A percentile compares a stretch with the other conserved stretches of the same genome.
Evolutionary conservation across 2,888 invertebrate species (phyloP).

Genomic region (Rhaphigaster nebulosa): DNA sequence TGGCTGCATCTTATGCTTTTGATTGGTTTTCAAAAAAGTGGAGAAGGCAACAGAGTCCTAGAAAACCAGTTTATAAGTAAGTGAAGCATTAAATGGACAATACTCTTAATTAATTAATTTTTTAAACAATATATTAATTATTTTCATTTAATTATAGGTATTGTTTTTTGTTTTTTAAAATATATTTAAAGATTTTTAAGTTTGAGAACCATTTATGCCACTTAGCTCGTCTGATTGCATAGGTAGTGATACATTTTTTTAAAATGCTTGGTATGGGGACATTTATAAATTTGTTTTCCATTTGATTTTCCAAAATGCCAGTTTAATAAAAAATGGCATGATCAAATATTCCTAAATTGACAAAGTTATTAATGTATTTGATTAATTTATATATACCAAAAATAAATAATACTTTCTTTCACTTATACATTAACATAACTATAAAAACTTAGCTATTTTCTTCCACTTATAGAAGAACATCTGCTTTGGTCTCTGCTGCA

Average conservation of each 20-base stretch:
- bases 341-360: not conserved
- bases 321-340: not conserved
- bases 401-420: not conserved
- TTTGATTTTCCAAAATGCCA: not conserved
- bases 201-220: not conserved
- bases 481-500: slow-evolving; percentile 75
- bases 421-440: not conserved
- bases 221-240: no score
- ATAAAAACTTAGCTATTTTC: not conserved
- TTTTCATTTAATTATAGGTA: not conserved
- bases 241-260: not conserved
- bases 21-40: slow-evolving; percentile 84
- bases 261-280: not conserved
- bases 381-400: not conserved
- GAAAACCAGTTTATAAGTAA: slow-evolving; percentile 68
- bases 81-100: not conserved
- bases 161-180: no score
- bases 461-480: slow-evolving; percentile 72
- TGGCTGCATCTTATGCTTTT: slow-evolving; percentile 79
- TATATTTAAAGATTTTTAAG: no score
- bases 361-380: not conserved
- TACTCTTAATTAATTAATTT: not conserved
- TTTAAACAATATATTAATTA: not conserved
- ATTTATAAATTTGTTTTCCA: not conserved
- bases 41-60: slow-evolving; percentile 77